A percentile compares a stretch with the other conserved stretches of the same genome.
Conservation (phyloP, 2,113 vertebrate genomes). For the Bufo bufo region DNA sequence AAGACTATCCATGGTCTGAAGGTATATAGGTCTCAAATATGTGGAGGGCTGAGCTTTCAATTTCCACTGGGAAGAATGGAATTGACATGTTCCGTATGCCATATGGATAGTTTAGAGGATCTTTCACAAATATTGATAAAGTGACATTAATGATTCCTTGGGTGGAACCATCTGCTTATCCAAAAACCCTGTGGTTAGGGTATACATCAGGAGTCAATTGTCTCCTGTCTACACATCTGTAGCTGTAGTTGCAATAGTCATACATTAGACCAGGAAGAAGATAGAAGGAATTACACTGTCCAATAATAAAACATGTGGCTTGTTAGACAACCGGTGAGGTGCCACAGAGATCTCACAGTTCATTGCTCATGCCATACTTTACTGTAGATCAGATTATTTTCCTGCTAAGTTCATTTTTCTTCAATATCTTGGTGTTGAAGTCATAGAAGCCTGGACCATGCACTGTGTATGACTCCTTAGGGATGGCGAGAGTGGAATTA, state of each 20-base stretch:
- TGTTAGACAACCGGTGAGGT: neutral
- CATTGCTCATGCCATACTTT: slow-evolving; percentile 26
- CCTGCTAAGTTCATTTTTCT: neutral
- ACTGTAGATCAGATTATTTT: slow-evolving; percentile 39
- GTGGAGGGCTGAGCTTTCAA: no score
- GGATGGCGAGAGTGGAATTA: slow-evolving; percentile 14
- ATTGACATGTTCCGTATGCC: no score
- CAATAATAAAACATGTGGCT: neutral
- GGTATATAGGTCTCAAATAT: no score
- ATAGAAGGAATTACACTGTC: neutral
- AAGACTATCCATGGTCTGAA: no score
- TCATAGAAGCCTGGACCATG: slow-evolving; percentile 45
- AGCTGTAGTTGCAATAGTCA: neutral
- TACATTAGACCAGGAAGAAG: neutral
- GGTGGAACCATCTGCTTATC: neutral
- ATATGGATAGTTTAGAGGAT: no score
- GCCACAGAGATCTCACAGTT: neutral
- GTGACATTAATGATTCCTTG: no score
- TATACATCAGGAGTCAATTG: neutral
- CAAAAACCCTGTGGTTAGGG: neutral
- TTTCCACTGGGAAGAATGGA: no score
- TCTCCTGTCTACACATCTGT: neutral
- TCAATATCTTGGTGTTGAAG: slow-evolving; percentile 36
- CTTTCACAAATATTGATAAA: no score
- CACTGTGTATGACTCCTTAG: slow-evolving; percentile 27